phyloP scores from a whole-genome alignment of 2,113 vertebrate species.

The Xyliphius kryptos region DNA sequence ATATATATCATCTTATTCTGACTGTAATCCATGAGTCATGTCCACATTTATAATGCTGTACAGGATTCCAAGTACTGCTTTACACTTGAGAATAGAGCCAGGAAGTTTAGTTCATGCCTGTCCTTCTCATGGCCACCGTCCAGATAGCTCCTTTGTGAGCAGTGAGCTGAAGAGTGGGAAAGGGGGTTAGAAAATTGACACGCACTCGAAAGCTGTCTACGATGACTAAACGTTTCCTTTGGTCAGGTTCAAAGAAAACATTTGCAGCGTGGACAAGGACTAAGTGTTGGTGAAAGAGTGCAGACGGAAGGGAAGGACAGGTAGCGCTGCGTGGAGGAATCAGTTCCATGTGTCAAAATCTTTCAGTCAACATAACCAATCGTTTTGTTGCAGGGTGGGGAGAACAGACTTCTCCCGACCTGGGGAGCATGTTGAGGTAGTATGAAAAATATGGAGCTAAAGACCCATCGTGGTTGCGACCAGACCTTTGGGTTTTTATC shows the following conservation, averaged over 20 bases:
- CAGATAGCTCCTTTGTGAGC: slow-evolving; percentile 54
- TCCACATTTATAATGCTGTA: neutral
- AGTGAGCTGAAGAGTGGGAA: slow-evolving; percentile 46
- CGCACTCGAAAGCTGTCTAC: slow-evolving; percentile 45
- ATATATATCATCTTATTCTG: neutral
- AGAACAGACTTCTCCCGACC: too few species aligned
- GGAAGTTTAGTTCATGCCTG: slow-evolving; percentile 13
- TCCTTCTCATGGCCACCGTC: slow-evolving; percentile 29
- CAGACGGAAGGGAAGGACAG: too few species aligned
- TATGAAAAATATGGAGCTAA: slow-evolving; percentile 5
- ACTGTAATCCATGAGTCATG: slow-evolving; percentile 4
- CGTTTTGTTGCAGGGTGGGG: slow-evolving; percentile 46
- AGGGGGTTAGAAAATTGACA: slow-evolving; percentile 40
- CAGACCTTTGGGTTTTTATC: slow-evolving; percentile 52
- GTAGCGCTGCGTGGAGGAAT: slow-evolving; percentile 39
- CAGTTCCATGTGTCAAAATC: slow-evolving; percentile 66
- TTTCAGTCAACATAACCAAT: slow-evolving; percentile 56
- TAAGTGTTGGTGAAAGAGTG: too few species aligned
- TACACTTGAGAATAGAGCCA: slow-evolving; percentile 5
- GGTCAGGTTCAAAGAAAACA: slow-evolving; percentile 44
- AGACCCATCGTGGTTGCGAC: slow-evolving; percentile 45
- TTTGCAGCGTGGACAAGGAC: too few species aligned
- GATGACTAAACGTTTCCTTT: slow-evolving; percentile 45
- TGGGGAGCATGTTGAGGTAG: slow-evolving; percentile 31
- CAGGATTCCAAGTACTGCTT: slow-evolving; percentile 1